Base-by-base conservation (phyloP, 1,140 invertebrate genomes). In the Calosoma granatense region DNA sequence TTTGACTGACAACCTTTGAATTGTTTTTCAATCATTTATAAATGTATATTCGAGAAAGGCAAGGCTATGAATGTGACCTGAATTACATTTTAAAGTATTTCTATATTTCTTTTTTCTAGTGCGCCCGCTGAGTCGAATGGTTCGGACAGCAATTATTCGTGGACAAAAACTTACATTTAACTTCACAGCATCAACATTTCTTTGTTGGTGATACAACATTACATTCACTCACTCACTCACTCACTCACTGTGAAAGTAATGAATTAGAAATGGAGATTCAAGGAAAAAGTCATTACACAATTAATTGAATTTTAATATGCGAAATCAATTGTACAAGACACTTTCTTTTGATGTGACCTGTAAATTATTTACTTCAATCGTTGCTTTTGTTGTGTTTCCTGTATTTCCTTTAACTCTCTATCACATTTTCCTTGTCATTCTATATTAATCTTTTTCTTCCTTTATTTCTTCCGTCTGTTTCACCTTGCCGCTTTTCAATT, bases 271-370 rank as follows among this genome's bases (percentile, higher is more conserved):
- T 47, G 4, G 4, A 11, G 9, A 4, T 17, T 17, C 9, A 17
- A 47, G 17, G 15, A 47, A 47, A 47, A 47, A 47, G 9, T 47
- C 9, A 17, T 47, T 47, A 47, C 15, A 47, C 41, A 47, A 47
- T 47, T 47, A 47, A 47, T 47, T 47, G 41, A 47, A 47, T 47
- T 47, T 47, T 47, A 47, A 47, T 47, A 12, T 36, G 26, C n/a
- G n/a, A 47, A 47, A 47, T 47, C 17, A 4, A 17, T 17, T 12
- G 41, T 47, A 47, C 41, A 12, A 36, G 26, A 6, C 6, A 36
- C 26, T 36, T 36, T 36, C 26, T 36, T 36, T 36, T n/a, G n/a
- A n/a, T 30, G 6, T 47, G 41, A 47, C 9, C 41, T 47, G 41
- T 47, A 47, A 47, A 47, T 47, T 12, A 47, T 47, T 4, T 30